Conservation (phyloP, 2,113 vertebrate species). For the Megaceryle maxima region DNA sequence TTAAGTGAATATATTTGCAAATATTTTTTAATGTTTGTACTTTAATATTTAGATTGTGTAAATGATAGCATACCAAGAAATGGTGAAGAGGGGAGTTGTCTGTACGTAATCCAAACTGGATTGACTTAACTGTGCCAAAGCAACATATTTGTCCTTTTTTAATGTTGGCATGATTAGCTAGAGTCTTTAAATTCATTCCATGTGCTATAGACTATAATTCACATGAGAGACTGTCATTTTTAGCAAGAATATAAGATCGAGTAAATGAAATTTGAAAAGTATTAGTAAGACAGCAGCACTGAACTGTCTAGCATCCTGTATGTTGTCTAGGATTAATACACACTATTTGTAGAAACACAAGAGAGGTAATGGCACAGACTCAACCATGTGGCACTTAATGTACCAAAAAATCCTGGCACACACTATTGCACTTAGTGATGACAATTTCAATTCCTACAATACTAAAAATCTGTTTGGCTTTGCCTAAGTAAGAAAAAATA, state of each 20-base stretch:
- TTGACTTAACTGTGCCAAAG: constrained; percentile 33
- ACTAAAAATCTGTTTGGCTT: neutral
- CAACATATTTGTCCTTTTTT: constrained; percentile 56
- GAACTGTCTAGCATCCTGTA: neutral
- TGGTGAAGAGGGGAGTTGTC: constrained; percentile 6
- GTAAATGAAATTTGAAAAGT: neutral
- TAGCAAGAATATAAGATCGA: constrained; percentile 13
- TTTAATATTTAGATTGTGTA: neutral
- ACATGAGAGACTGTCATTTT: neutral
- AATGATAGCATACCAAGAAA: constrained; percentile 1
- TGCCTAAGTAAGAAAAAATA: neutral
- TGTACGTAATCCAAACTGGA: constrained; percentile 4
- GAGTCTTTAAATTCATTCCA: constrained; percentile 43
- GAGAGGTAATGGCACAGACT: neutral
- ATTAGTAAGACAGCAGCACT: neutral
- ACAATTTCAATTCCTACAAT: neutral
- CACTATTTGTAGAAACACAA: neutral
- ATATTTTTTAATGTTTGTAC: neutral
- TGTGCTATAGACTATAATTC: constrained; percentile 3
- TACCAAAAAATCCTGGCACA: neutral
- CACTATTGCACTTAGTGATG: neutral
- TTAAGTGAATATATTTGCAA: neutral
- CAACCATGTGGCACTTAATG: neutral
- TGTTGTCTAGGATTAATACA: neutral
- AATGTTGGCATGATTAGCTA: constrained; percentile 17